Percentiles rank a stretch among this genome's conserved stretches.
Conservation (phyloP, 2,113 vertebrate genomes). For the Hippolais icterina region DNA sequence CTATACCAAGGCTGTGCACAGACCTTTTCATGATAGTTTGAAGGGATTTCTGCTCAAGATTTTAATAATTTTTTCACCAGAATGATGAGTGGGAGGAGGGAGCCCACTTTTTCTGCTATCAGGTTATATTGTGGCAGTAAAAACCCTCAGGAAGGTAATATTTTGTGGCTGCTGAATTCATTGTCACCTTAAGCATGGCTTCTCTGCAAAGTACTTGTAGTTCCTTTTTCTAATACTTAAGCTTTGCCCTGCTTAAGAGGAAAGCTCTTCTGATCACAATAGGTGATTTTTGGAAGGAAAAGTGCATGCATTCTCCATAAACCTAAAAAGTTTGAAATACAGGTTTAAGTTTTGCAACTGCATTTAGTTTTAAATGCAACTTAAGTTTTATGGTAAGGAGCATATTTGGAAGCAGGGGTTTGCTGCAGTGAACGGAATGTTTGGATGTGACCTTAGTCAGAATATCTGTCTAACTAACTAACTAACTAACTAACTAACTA, state of each 20-base stretch:
- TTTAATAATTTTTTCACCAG: neutral
- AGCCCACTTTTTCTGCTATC: neutral
- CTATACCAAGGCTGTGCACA: slow-evolving; percentile 9
- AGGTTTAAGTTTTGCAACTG: neutral
- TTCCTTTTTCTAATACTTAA: neutral
- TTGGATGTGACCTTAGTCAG: neutral
- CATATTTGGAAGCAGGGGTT: neutral
- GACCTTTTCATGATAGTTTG: slow-evolving; percentile 18
- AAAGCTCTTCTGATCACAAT: neutral
- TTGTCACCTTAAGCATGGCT: slow-evolving; percentile 3
- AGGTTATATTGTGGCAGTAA: neutral
- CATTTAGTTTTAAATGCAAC: neutral
- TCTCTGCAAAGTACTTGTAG: neutral
- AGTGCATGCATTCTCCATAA: neutral
- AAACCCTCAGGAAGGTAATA: neutral
- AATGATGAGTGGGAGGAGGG: neutral
- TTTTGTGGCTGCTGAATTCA: neutral
- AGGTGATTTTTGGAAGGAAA: neutral
- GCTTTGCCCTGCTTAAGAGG: neutral
- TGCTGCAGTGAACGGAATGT: neutral
- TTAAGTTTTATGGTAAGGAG: neutral
- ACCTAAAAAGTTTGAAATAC: neutral
- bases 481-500: neutral
- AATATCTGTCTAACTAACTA: neutral
- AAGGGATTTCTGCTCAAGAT: slow-evolving; percentile 22